Conservation (phyloP, 2,888 invertebrate species). For the Incurvaria masculella region DNA sequence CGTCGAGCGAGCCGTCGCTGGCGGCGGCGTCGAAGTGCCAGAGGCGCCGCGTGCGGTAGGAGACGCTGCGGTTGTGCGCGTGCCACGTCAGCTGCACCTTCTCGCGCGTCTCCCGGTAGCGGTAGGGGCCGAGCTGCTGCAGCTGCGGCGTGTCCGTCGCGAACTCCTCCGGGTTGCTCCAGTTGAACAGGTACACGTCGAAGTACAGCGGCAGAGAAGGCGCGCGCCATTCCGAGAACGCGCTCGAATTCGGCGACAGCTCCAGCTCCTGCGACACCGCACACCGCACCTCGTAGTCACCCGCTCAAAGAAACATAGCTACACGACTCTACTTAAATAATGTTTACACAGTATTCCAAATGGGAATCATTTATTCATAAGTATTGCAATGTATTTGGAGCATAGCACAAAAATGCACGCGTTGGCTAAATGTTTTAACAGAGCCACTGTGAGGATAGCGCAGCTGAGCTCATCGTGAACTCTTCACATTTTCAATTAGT, state of each 20-base stretch:
- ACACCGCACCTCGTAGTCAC: too few species aligned
- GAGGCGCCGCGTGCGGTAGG: conserved; percentile 62
- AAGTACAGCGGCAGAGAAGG: conserved; percentile 61
- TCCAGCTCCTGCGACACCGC: conserved; percentile 56
- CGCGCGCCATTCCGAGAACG: conserved; percentile 68
- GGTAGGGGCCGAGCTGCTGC: conserved; percentile 55
- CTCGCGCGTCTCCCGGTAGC: conserved; percentile 63
- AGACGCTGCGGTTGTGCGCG: conserved; percentile 66
- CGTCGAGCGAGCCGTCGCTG: conserved; percentile 67
- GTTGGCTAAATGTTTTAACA: too few species aligned
- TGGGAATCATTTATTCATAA: too few species aligned
- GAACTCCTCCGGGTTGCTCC: conserved; percentile 72
- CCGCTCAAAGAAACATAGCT: too few species aligned
- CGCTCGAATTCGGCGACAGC: conserved; percentile 57
- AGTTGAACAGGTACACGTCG: conserved; percentile 73
- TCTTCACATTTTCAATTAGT: too few species aligned
- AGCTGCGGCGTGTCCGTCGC: conserved; percentile 46
- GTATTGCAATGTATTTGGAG: too few species aligned
- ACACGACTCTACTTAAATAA: too few species aligned
- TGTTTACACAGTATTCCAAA: too few species aligned
- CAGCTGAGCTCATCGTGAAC: too few species aligned
- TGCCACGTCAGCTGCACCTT: conserved; percentile 75
- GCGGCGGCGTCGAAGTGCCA: conserved; percentile 67
- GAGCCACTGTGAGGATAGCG: too few species aligned
- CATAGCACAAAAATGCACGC: too few species aligned